A percentile compares a stretch with the other conserved stretches of the same genome.
Evolutionary conservation across 2,888 invertebrate species (phyloP).

Genomic region (Coelogynopora nodosa): DNA sequence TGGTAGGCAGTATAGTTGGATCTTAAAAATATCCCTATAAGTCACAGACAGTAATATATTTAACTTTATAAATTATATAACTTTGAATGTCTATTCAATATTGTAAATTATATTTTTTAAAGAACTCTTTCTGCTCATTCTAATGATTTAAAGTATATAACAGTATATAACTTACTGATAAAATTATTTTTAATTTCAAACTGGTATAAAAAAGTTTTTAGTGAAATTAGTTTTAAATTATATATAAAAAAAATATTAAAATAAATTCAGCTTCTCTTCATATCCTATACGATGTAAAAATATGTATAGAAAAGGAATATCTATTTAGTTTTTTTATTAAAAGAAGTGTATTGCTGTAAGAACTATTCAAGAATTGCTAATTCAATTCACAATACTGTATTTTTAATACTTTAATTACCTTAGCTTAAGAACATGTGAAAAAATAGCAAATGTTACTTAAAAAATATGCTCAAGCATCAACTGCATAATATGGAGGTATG

Average conservation of each 20-base stretch:
- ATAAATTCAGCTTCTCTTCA: not conserved
- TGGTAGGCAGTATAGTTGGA: not conserved
- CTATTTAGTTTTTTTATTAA: not conserved
- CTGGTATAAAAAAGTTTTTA: not conserved
- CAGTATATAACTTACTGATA: not conserved
- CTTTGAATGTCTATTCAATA: not conserved
- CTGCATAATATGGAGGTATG: no score
- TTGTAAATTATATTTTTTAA: not conserved
- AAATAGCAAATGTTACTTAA: no score
- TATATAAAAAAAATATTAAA: not conserved
- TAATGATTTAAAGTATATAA: not conserved
- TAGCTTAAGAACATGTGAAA: no score
- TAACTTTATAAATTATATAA: not conserved
- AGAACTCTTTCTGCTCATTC: not conserved
- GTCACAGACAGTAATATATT: not conserved
- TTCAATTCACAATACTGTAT: no score
- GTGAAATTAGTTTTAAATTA: not conserved
- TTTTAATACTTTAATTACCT: no score
- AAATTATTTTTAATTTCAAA: not conserved
- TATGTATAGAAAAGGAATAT: not conserved
- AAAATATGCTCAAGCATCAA: no score
- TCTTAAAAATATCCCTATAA: not conserved
- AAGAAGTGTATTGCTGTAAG: not conserved
- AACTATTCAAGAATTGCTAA: no score
- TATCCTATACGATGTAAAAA: not conserved